Percentiles rank a stretch among this genome's conserved stretches.
Evolutionary conservation across 2,113 vertebrate species (phyloP).

Genomic region (Colossoma macropomum): DNA sequence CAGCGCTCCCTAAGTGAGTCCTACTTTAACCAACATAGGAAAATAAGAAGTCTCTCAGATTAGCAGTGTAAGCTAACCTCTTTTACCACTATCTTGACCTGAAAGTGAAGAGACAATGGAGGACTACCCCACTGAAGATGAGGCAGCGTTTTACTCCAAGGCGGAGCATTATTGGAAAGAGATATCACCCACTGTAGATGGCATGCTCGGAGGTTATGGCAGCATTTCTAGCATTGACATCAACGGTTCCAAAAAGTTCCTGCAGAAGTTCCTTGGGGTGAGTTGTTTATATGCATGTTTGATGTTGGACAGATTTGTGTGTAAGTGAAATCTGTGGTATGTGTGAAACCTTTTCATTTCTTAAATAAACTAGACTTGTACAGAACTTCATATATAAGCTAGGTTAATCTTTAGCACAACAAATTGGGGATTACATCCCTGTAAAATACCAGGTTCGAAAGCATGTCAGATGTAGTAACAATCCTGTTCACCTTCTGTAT

Average conservation of each 20-base stretch:
- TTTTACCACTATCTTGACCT: background rate
- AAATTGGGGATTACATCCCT: too few species aligned
- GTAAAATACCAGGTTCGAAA: too few species aligned
- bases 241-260: conserved; percentile 90
- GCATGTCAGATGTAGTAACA: too few species aligned
- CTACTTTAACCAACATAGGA: too few species aligned
- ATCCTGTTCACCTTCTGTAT: too few species aligned
- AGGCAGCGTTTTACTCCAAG: conserved; percentile 89
- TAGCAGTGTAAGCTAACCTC: background rate
- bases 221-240: conserved; percentile 95
- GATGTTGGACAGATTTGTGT: background rate
- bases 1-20: too few species aligned
- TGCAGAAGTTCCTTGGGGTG: conserved; percentile 90
- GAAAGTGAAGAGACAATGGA: conserved; percentile 78
- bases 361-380: too few species aligned
- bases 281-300: conserved; percentile 56
- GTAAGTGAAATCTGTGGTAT: too few species aligned
- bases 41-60: background rate
- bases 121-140: conserved; percentile 77
- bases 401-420: too few species aligned
- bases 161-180: conserved; percentile 95
- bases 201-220: conserved; percentile 96
- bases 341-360: too few species aligned
- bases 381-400: too few species aligned
- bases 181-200: conserved; percentile 88